Conservation (phyloP, 2,888 invertebrate species). For the Xanthorhoe designata region DNA sequence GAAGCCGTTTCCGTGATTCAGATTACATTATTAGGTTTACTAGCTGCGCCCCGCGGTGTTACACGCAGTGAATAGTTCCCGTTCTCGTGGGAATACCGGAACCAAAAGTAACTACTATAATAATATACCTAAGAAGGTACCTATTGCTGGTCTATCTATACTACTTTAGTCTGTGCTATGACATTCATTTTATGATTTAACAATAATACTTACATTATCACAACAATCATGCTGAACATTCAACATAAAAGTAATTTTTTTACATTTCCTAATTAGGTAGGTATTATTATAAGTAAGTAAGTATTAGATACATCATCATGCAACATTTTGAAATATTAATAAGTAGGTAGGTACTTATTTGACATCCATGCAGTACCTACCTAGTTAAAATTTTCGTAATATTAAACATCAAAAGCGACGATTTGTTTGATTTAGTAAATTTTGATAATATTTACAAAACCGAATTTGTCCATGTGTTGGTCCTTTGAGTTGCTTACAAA, state of each 20-base stretch:
- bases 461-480: conserved; percentile 34
- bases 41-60: too few relatives aligned
- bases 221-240: conserved; percentile 23
- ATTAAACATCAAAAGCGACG: conserved; percentile 4
- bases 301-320: conserved; percentile 9
- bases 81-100: too few relatives aligned
- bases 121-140: too few relatives aligned
- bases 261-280: too few relatives aligned
- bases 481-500: conserved; percentile 26
- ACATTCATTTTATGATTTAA: neutral
- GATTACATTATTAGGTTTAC: too few relatives aligned
- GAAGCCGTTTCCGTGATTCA: too few relatives aligned
- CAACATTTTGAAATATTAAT: conserved; percentile 3
- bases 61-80: too few relatives aligned
- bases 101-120: too few relatives aligned
- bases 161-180: too few relatives aligned
- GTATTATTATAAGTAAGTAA: neutral
- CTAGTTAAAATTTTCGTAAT: neutral
- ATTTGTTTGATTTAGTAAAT: conserved; percentile 7
- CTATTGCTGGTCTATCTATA: too few relatives aligned
- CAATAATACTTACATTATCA: neutral
- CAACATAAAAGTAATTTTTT: conserved; percentile 2
- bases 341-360: too few relatives aligned
- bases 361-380: conserved; percentile 24
- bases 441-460: conserved; percentile 34